Conservation (phyloP, 2,797 vertebrate genomes). For the Lagodon rhomboides region DNA sequence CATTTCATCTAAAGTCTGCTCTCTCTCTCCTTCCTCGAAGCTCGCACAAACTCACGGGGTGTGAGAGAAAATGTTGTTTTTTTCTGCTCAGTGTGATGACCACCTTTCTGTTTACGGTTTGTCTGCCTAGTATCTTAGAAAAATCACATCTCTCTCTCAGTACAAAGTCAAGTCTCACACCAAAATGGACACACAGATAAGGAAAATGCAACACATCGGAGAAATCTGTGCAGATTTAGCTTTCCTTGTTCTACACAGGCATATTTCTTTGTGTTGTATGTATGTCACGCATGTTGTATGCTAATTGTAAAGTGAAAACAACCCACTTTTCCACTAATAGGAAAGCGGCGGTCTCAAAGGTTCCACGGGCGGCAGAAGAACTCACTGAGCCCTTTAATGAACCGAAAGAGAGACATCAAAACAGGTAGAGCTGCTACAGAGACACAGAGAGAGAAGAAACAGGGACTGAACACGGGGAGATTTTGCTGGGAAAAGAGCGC, state of each 20-base stretch:
- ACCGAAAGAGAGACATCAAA: slow-evolving; percentile 40
- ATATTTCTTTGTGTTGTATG: not conserved
- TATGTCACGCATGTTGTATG: not conserved
- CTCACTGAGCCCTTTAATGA: slow-evolving; percentile 33
- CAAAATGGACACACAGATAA: not conserved
- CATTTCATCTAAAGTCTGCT: slow-evolving; percentile 50
- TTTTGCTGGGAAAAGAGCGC: slow-evolving; percentile 4
- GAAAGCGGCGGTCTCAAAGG: slow-evolving; percentile 4
- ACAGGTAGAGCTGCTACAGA: slow-evolving; percentile 20
- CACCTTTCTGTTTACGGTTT: slow-evolving; percentile 12
- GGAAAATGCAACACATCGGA: not conserved
- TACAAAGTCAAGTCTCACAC: not conserved
- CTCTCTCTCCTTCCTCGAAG: slow-evolving; percentile 25
- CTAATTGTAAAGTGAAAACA: not conserved
- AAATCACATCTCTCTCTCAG: not conserved
- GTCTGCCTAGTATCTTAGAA: not conserved
- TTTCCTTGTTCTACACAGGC: not conserved
- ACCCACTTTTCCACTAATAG: slow-evolving; percentile 1
- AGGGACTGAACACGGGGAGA: not conserved
- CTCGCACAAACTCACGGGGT: slow-evolving; percentile 10
- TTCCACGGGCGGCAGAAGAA: slow-evolving; percentile 17
- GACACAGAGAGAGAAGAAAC: not conserved
- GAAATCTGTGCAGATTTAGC: not conserved
- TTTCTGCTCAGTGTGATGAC: not conserved
- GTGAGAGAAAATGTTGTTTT: slow-evolving; percentile 25